Evolutionary conservation across 2,113 vertebrate species (phyloP), one percentile per base, ranked within the genome.

Genomic region (Nesogale talazaci): DNA sequence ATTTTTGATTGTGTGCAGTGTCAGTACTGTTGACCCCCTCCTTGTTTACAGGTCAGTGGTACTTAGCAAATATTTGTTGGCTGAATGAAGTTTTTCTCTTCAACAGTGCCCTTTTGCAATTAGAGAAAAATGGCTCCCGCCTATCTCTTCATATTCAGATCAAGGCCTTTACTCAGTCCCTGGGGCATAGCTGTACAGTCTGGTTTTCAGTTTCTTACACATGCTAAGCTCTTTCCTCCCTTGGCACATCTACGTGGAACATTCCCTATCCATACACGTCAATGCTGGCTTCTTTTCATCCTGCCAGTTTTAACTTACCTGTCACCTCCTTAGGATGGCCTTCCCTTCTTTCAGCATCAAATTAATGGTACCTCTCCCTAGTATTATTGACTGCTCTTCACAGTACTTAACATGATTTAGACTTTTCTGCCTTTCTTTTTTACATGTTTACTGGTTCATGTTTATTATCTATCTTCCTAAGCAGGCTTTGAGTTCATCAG

Each of bases 41-140:
- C 46, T 52, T 52, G 46, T 52, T 52, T 52, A 52, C 10, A 52
- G 46, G 9, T 52, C 46, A 52, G 46, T 52, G 46, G 46, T 27
- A 69, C 20, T 69, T 31, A 76, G 31, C 27, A 87, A 94, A n/a
- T 83, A 72, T 59, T 4, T 67, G 36, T 10, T 84, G 38, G 93
- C 84, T 63, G 67, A 42, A 83, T 61, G 56, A 87, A 94, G 27
- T 76, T 79, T 52, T 36, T 92, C 83, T 95, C 76, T 89, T 78
- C n/a, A 91, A 83, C 0, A 81, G 59, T 80, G 86, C 83, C 40
- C 25, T 34, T 78, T 22, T 59, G 22, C 20, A 70, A 69, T 80
- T 72, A 36, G 38, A 34, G 22, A 23, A 19, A 83, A 40, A 40
- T 92, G 76, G 22, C 67, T 88, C 38, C 63, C 74, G 27, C 29